phyloP scores from a whole-genome alignment of 1,140 invertebrate species.

The Platorchestia sp. region DNA sequence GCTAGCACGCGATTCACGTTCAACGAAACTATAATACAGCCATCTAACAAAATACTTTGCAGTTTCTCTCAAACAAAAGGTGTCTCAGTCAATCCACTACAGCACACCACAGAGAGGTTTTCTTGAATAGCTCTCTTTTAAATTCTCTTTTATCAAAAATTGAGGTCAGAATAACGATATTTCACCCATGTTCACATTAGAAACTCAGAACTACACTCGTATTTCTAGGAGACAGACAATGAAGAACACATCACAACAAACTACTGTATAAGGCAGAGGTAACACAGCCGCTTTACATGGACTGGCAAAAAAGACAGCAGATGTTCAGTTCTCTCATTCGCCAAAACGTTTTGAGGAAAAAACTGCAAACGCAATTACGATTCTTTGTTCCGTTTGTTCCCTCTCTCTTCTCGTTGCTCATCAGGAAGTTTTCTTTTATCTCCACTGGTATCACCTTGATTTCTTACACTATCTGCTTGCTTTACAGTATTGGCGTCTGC shows the following conservation, averaged over 20 bases:
- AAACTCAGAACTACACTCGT: not conserved
- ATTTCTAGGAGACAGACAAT: not conserved
- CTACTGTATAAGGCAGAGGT: not conserved
- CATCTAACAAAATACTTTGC: not conserved
- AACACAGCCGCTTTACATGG: not conserved
- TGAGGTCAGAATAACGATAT: not conserved
- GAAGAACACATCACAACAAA: not conserved
- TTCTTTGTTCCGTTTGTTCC: not conserved
- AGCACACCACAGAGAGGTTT: not conserved
- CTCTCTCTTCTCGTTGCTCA: not conserved
- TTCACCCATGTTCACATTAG: not conserved
- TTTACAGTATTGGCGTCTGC: not conserved
- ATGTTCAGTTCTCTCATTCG: not conserved
- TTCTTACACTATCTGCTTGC: not conserved
- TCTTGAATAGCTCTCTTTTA: not conserved
- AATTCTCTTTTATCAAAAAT: no score
- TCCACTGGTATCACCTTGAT: not conserved
- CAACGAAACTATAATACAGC: not conserved
- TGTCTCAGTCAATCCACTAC: not conserved
- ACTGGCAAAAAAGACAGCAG: not conserved
- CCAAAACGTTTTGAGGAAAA: not conserved
- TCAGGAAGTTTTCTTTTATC: not conserved
- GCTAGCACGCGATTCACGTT: not conserved
- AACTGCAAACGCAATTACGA: not conserved
- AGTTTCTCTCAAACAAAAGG: not conserved